phyloP scores from a whole-genome alignment of 1,140 invertebrate genomes.

The Lysiphlebus fabarum region DNA sequence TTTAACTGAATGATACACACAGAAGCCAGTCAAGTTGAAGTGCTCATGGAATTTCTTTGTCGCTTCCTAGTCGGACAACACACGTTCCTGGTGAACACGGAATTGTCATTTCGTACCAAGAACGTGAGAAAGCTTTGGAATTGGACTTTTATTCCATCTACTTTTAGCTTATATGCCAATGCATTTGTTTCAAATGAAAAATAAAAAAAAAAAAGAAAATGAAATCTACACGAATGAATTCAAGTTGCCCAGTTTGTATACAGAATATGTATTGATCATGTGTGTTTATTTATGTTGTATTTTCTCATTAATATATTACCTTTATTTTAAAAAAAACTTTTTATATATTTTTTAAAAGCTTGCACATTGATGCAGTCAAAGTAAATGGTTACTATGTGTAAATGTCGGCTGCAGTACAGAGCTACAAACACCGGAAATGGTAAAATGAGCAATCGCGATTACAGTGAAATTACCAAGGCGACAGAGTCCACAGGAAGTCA shows the following conservation, averaged over 20 bases:
- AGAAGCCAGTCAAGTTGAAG: not conserved
- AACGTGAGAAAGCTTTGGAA: constrained; percentile 41
- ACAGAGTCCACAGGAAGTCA: constrained; percentile 24
- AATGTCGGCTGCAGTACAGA: not conserved
- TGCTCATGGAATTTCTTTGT: constrained; percentile 22
- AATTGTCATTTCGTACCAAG: constrained; percentile 38
- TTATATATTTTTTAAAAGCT: too few species aligned
- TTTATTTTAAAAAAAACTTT: too few species aligned
- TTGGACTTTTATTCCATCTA: constrained; percentile 20
- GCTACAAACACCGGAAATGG: constrained; percentile 23
- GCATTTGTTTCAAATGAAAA: too few species aligned
- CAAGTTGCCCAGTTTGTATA: too few species aligned
- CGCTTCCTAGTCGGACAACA: constrained; percentile 24
- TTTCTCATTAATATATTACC: too few species aligned
- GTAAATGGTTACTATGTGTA: not conserved
- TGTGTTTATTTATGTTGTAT: too few species aligned
- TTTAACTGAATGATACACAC: too few species aligned
- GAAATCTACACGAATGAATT: too few species aligned
- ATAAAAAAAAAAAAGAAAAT: not conserved
- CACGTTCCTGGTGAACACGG: constrained; percentile 35
- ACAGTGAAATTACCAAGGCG: constrained; percentile 27
- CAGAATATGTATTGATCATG: too few species aligned
- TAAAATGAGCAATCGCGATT: constrained; percentile 26
- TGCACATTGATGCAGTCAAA: not conserved
- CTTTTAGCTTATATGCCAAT: not conserved